Evolutionary conservation across 2,888 invertebrate genomes (phyloP), one percentile per base, ranked within the genome.

Genomic region (Lasioglossum figueresi): DNA sequence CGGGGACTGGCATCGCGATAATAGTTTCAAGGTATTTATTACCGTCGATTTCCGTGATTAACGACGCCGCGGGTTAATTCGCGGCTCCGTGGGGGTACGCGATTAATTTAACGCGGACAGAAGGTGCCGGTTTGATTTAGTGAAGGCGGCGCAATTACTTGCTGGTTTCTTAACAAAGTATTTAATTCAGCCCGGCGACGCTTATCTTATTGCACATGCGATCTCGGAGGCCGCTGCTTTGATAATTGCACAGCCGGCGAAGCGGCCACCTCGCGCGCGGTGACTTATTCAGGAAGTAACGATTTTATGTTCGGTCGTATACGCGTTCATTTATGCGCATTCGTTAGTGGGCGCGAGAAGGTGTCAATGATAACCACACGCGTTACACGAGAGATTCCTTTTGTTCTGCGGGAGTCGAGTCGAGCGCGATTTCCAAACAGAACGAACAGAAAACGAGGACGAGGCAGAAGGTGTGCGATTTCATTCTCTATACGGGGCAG

Each of bases 171-270:
- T 83, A 83, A 76, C 78, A 76, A 75, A 72, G 71, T 71, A 79
- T 83, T 84, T 83, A 84, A 84, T 83, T 84, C 79, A 78, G 77
- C 74, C 82, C 70, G 70, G 59, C 83, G 71, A 78, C 73, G 83
- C 83, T 84, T 84, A 84, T 84, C 84, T 84, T 76, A 79, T 79
- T 84, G 27, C 83, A 52, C 84, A 79, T 83, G 84, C 83, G 37
- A 83, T 84, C 83, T 84, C 10, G 52, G 19, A 66, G 76, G 75
- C 16, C 52, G 74, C 48, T 78, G 77, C 79, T 83, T 83, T 84
- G 83, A 79, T 84, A 84, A 84, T 83, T 83, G 84, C 83, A 72
- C 34, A 56, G 56, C 56, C n/a, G n/a, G 43, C 77, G 59, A 63
- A 82, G 82, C 82, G 68, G 68, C 59, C 63, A 19, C 31, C 59